These are phyloP conservation scores for Drosophila sordidapex DNA, from an alignment of 2,888 invertebrate species.

Conservation along the genomic window DNA sequence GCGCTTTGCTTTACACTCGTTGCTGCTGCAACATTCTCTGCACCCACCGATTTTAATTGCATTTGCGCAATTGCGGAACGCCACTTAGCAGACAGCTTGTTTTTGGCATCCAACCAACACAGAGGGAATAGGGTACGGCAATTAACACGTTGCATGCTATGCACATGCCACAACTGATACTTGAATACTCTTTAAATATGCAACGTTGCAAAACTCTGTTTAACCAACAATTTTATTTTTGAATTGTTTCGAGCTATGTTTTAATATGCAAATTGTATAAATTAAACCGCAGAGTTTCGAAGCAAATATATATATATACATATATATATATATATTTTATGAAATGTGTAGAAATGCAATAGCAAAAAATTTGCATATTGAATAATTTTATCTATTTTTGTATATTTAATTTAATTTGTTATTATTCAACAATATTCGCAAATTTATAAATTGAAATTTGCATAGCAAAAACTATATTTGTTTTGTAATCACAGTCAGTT, in stretches of 20 bases:
- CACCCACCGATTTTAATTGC: conserved; percentile 67
- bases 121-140: conserved; percentile 30
- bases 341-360: not conserved
- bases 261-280: not conserved
- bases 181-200: conserved; percentile 51
- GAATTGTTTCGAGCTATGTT: not conserved
- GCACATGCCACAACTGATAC: conserved; percentile 41
- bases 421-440: not conserved
- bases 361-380: not conserved
- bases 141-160: conserved; percentile 62
- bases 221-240: conserved; percentile 4
- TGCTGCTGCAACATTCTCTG: conserved; percentile 40
- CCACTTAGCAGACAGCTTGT: conserved; percentile 16
- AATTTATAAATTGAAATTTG: not conserved
- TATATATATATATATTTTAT: not conserved
- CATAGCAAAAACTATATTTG: not conserved
- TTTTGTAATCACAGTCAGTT: not conserved
- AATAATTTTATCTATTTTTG: too few species aligned
- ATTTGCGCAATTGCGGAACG: conserved; percentile 57
- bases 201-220: conserved; percentile 15
- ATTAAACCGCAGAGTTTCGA: not conserved
- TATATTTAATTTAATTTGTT: not conserved
- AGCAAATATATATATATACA: not conserved
- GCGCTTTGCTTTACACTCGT: conserved; percentile 31
- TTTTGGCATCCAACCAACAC: not conserved